Conservation (phyloP, 2,888 invertebrate genomes). For the Tethea ocularis region DNA sequence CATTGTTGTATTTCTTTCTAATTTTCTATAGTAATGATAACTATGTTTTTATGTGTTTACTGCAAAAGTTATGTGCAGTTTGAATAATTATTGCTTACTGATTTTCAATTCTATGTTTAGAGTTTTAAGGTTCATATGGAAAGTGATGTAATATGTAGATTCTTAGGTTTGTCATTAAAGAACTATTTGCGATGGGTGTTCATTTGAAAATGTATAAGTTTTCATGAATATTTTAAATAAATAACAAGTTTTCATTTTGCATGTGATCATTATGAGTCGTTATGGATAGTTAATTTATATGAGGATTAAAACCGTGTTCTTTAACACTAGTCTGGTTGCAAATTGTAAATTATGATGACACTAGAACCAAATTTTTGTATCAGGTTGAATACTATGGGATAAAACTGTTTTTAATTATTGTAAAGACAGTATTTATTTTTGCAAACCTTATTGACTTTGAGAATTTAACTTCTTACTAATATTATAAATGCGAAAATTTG, state of each 20-base stretch:
- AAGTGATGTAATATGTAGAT: not conserved
- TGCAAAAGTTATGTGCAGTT: conserved; percentile 35
- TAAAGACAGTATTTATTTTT: no score
- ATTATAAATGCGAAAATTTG: no score
- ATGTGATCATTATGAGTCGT: no score
- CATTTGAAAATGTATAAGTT: conserved; percentile 36
- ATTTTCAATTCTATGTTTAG: not conserved
- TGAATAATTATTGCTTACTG: conserved; percentile 36
- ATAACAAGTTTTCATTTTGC: no score
- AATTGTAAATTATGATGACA: no score
- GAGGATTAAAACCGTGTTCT: not conserved
- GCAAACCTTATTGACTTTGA: no score
- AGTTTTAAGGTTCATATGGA: not conserved
- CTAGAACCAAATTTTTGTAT: no score
- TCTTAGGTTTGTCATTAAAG: conserved; percentile 49
- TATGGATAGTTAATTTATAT: not conserved
- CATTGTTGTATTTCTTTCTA: not conserved
- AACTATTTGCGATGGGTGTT: conserved; percentile 57
- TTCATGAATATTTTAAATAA: conserved; percentile 1
- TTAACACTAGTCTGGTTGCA: not conserved
- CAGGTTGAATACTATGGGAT: no score
- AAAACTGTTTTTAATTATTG: no score
- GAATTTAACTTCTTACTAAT: no score
- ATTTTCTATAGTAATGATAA: not conserved
- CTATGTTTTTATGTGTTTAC: conserved; percentile 9